Base-by-base conservation (phyloP, 64 coral and sea anemone species). In the Catalaphyllia jardinei region DNA sequence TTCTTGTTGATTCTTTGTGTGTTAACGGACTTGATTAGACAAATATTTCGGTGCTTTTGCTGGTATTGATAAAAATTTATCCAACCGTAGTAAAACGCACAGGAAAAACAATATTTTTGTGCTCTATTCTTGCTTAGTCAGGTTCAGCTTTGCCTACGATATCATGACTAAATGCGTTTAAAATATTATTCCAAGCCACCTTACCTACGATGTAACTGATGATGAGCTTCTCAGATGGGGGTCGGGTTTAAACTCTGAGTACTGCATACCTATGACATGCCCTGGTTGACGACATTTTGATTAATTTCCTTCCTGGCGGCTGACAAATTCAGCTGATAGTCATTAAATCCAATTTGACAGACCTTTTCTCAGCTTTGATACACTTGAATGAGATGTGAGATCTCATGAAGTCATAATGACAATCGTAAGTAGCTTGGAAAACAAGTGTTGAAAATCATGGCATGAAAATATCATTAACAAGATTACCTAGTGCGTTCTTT, bases 241-340 rank as follows among this genome's bases (percentile, higher is more conserved):
- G 15, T 14, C 54, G 54, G 0, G 10, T 57, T 12, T 57, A 57
- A 12, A 57, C 54, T 16, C 1, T 57, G 54, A 57, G 15, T 16
- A 12, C 54, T 57, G 2, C 54, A 57, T 57, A 57, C 54, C 54
- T 57, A 57, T 57, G 54, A 16, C 54, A 13, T 57, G 54, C 54
- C 0, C 54, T 4, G 14, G 31, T 62, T 81, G 79, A 81, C 55
- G 55, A 59, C 29, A 46, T 81, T 81, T 81, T 20, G 79, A 81
- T 63, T 31, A 81, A 25, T 22, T 81, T 62, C 31, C 35, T 62
- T 81, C 79, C 79, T 81, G 31, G 33, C 29, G 79, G 79, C 55
- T 81, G 79, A 81, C 59, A 60, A 63, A 27, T 30, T 15, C 28
- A 9, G 10, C 20, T 33, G 57, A 30, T 13, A 59, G n/a, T 71